Base-by-base conservation (phyloP, 2,797 vertebrate genomes). In the Ataeniobius toweri region DNA sequence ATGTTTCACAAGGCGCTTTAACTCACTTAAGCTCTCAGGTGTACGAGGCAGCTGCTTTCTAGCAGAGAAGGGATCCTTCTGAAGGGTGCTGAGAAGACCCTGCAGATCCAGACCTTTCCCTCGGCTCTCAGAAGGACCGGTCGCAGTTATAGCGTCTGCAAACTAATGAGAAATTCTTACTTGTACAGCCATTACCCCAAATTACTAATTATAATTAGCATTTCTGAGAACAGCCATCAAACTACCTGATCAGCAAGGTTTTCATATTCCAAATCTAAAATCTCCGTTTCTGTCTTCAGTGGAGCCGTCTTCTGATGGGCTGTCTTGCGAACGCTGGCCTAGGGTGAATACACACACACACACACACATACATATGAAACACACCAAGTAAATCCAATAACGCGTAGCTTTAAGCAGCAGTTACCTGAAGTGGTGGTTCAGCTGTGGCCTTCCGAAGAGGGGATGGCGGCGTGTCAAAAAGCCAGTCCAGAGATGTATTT, bases 21-120 rank as follows among this genome's bases (percentile, higher is more conserved):
- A 92, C 95, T 95, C 91, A 99, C 98, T 92, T 79, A 98, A 89
- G 80, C 96, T 96, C 87, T 98, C 97, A 58, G 98, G 97, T 67
- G 98, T 99, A 36, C 95, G 95, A 9, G 95, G 94, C 77, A 98
- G 93, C 89, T 97, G 94, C 28, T 95, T 97, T 76, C 87, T 95
- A 4, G 96, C 88, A 79, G 96, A 89, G 90, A 99, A 98, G 0
- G 97, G 96, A 83, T 97, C 93, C 68, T 87, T 92, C 1, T 92
- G 91, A 28, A 97, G 86, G 26, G 84, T 92, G 20, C 74, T 83
- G 28, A 97, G 85, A 16, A 96, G 87, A 12, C 93, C 90, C 22
- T 96, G 95, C 69, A 98, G 89, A 16, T 93, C 80, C 69, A 92
- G 68, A 83, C 81, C 87, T 83, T 90, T 90, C 72, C 41, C 86